These are phyloP conservation scores for Drosophila maculinotata DNA, from an alignment of 2,888 invertebrate species.

Conservation along the genomic window DNA sequence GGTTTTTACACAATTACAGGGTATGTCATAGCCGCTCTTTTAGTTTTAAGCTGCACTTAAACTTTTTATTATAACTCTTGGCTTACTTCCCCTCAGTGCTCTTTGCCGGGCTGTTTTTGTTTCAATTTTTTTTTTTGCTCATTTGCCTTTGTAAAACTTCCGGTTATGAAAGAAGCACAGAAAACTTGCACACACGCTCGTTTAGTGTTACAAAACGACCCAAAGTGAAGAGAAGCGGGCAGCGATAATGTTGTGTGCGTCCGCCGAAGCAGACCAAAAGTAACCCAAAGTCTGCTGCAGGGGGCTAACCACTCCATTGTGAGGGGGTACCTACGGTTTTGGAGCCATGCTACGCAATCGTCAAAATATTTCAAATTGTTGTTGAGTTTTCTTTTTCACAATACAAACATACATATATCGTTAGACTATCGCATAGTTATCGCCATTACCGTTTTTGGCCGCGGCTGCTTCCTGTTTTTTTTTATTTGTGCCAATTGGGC, in stretches of 20 bases:
- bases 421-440: conserved; percentile 38
- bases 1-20: conserved; percentile 4
- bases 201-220: conserved; percentile 66
- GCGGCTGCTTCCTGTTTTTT: conserved; percentile 57
- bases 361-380: conserved; percentile 65
- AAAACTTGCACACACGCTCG: conserved; percentile 72
- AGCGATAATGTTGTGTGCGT: conserved; percentile 62
- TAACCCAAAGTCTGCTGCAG: conserved; percentile 11
- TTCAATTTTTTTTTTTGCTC: conserved; percentile 71
- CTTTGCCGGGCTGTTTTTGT: conserved; percentile 29
- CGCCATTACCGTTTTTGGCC: conserved; percentile 56
- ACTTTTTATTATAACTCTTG: conserved; percentile 60
- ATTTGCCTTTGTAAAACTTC: conserved; percentile 77
- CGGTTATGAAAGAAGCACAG: conserved; percentile 66
- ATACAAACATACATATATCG: conserved; percentile 20
- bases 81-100: conserved; percentile 39
- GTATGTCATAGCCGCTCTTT: conserved; percentile 6
- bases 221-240: conserved; percentile 6
- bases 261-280: conserved; percentile 53
- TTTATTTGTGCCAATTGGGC: conserved; percentile 50
- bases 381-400: conserved; percentile 15
- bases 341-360: conserved; percentile 65
- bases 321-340: conserved; percentile 14
- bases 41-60: conserved; percentile 5
- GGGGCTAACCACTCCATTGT: neutral